Base-by-base conservation (phyloP, 2,113 vertebrate species). In the Acanthisitta chloris region DNA sequence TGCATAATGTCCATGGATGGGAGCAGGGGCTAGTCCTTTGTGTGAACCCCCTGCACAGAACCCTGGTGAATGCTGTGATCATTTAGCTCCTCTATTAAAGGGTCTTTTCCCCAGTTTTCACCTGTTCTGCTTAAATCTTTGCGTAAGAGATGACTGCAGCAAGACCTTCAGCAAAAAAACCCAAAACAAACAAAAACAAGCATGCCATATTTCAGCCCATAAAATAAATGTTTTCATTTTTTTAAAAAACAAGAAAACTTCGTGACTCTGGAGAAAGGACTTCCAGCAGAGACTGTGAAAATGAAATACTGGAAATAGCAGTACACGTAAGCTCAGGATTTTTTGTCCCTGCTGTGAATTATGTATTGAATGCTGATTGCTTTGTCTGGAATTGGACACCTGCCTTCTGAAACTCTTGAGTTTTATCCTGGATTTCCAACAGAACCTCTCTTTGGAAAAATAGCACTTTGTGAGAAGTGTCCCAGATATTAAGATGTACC, bases 321-420 rank as follows among this genome's bases (percentile, higher is more conserved):
- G 55, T 73, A 31, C 71, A 91, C 0, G 2, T 89, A 94, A 91
- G 57, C 65, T 91, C 17, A 79, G 72, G 25, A 74, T 17, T 81
- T 92, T 93, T 93, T 81, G 45, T 88, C 49, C 92, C 92, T 90
- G 90, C 95, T 95, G 90, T 94, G 92, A 93, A 94, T 95, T 92
- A 86, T 73, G 74, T 92, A 83, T 90, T 92, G 92, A 82, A 86
- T 90, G 82, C 81, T 90, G 92, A 93, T 97, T 97, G 54, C 79
- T 95, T 88, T 90, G 74, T 90, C 80, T 16, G 9, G 62, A 90
- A 77, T 82, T 87, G 86, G 82, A 82, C 66, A 82, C 85, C 66
- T 91, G 25, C 74, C 49, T 92, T 77, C 85, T 5, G 7, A 92
- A 88, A 82, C 23, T 82, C 74, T 33, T 43, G 31, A 79, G 19